Evolutionary conservation across 2,888 invertebrate species (phyloP).

Genomic region (Himalopsyche tibetana): DNA sequence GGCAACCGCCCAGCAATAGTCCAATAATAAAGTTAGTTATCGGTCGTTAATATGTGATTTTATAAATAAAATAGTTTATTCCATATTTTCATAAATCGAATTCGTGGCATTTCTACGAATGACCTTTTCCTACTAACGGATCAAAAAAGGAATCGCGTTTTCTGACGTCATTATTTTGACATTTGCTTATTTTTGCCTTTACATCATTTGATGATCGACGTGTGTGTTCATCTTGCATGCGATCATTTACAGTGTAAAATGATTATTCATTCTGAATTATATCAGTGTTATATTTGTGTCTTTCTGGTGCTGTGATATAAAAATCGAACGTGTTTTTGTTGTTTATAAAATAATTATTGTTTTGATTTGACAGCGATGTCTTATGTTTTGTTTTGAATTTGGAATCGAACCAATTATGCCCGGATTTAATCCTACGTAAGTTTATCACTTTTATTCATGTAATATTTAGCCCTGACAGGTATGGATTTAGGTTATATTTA

Average conservation of each 20-base stretch:
- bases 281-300: background rate
- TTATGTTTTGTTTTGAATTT: conserved; percentile 8
- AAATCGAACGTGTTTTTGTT: conserved; percentile 15
- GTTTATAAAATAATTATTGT: background rate
- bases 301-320: background rate
- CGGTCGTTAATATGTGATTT: too few species aligned
- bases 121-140: background rate
- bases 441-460: background rate
- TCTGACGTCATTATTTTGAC: conserved; percentile 17
- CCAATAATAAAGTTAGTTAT: background rate
- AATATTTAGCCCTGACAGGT: too few species aligned
- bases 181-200: background rate
- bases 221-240: conserved; percentile 15
- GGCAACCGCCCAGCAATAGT: background rate
- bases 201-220: background rate
- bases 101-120: background rate
- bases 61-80: too few species aligned
- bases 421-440: background rate
- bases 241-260: background rate
- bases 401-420: background rate
- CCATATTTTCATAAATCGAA: background rate
- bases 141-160: background rate
- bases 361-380: background rate
- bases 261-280: background rate
- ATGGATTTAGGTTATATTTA: background rate